Base-by-base conservation (phyloP, 2,797 vertebrate species). In the Sphaeramia orbicularis region DNA sequence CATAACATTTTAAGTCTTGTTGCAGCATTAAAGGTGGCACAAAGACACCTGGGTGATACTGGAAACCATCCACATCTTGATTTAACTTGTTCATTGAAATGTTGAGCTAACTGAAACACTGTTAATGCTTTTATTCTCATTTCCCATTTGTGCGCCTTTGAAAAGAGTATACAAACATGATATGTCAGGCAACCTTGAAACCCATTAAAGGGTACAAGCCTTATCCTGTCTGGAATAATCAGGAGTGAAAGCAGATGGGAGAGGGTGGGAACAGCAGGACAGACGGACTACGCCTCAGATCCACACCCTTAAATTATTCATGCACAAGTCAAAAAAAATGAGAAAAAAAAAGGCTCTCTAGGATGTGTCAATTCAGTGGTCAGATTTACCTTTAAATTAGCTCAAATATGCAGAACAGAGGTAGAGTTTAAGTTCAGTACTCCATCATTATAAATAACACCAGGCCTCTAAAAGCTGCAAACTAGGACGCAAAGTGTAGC, bases 151-250 rank as follows among this genome's bases (percentile, higher is more conserved):
- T 12, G 12, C 52, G 40, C 44, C 10, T 3, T 11, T 35, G 2
- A 51, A 38, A 21, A 40, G 11, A 9, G 12, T n/a, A 37, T 10
- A 19, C 13, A 9, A 9, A 38, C 12, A 16, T 0, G 1, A 42
- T 37, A 36, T 53, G 36, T 21, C 58, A 45, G 42, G 13, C n/a
- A 52, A 10, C 13, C 10, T n/a, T 41, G 52, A 12, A 59, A 69
- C 49, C 1, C 15, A 42, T 48, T 65, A 69, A 36, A 42, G 12
- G 9, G 18, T 63, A 30, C 83, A 90, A 68, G 85, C 50, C 63
- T 42, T 4, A 70, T 84, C 85, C 40, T 74, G 90, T 71, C 76
- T 81, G 3, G 2, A 7, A 32, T 40, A 10, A 51, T 69, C 15
- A 65, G 57, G 64, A 81, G 68, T 71, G 65, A 76, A 62, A 51